phyloP scores from a whole-genome alignment of 2,888 invertebrate genomes.

The Mesoligia furuncula region DNA sequence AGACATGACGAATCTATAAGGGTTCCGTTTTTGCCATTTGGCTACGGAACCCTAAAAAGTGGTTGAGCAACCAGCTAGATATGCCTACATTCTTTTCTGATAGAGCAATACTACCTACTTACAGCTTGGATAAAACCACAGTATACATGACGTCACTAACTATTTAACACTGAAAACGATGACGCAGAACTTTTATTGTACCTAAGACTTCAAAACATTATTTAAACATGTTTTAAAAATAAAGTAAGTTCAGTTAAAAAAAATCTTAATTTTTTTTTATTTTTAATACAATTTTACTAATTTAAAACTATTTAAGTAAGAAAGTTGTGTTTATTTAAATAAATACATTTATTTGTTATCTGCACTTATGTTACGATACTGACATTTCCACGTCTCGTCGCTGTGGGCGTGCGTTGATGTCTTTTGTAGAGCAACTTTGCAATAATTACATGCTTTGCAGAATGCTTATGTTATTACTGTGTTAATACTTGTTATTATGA shows the following conservation, averaged over 20 bases:
- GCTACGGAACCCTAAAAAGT: no score
- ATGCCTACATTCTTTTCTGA: conserved; percentile 5
- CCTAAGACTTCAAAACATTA: background rate
- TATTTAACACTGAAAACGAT: conserved; percentile 6
- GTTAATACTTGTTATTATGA: conserved; percentile 15
- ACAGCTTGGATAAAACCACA: background rate
- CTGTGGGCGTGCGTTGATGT: conserved; percentile 82
- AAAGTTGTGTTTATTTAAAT: conserved; percentile 17
- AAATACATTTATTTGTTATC: conserved; percentile 12
- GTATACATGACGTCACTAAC: conserved; percentile 29
- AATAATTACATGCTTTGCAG: conserved; percentile 38
- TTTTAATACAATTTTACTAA: background rate
- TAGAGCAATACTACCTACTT: background rate
- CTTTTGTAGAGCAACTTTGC: conserved; percentile 77
- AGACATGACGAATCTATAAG: no score
- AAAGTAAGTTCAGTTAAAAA: no score
- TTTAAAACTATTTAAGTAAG: background rate
- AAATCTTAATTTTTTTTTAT: background rate
- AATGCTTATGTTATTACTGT: conserved; percentile 30
- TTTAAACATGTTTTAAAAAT: background rate
- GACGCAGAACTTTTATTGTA: background rate
- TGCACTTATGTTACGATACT: conserved; percentile 14
- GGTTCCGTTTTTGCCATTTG: no score
- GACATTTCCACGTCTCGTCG: conserved; percentile 43
- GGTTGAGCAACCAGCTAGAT: conserved; percentile 10